Evolutionary conservation across 2,888 invertebrate genomes (phyloP).

Genomic region (Morpho achilles): DNA sequence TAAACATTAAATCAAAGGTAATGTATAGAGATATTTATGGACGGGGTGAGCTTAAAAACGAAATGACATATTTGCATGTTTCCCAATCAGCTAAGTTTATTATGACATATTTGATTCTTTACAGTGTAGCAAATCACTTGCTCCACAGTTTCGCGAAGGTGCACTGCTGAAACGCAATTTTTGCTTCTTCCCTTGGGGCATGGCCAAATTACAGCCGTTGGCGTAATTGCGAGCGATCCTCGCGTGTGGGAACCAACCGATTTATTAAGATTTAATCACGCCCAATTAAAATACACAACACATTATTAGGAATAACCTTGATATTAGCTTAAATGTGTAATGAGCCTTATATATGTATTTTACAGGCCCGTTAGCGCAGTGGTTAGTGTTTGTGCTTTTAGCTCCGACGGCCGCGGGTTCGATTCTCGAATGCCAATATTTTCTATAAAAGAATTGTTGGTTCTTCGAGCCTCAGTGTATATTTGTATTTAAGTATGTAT

Average conservation of each 20-base stretch:
- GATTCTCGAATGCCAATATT: too few species aligned
- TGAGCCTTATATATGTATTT: not conserved
- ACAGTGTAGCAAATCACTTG: conserved; percentile 14
- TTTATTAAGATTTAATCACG: conserved; percentile 75
- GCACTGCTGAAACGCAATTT: conserved; percentile 62
- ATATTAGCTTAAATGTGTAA: not conserved
- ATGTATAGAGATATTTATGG: too few species aligned
- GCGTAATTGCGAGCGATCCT: conserved; percentile 60
- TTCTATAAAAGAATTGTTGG: too few species aligned
- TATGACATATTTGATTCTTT: conserved; percentile 3
- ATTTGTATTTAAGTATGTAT: too few species aligned
- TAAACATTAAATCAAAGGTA: too few species aligned
- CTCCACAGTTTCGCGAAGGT: conserved; percentile 32
- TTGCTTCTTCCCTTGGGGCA: conserved; percentile 57
- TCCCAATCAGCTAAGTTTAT: conserved; percentile 10
- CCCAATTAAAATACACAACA: conserved; percentile 70
- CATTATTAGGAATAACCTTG: conserved; percentile 43
- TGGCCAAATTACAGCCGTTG: conserved; percentile 66
- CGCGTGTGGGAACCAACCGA: conserved; percentile 69
- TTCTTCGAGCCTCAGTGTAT: too few species aligned
- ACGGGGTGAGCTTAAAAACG: conserved; percentile 6
- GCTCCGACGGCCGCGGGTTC: too few species aligned
- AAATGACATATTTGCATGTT: conserved; percentile 13
- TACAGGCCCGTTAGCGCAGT: too few species aligned
- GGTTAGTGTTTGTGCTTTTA: too few species aligned